Conservation (phyloP, 1,140 invertebrate genomes). For the Anastrepha obliqua region DNA sequence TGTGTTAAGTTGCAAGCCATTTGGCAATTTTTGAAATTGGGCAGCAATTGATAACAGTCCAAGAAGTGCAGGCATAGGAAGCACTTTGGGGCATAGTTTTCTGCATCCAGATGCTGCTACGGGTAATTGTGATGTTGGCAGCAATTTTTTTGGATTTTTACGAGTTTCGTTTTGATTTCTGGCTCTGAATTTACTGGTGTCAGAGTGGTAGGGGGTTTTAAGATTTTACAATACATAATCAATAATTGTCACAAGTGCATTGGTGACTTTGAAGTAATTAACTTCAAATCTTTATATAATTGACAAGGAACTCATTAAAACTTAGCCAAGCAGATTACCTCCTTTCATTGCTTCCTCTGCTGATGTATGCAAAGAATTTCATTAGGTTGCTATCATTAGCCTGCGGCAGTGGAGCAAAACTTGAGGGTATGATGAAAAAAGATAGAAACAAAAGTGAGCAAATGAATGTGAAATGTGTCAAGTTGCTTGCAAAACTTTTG, state of each 20-base stretch:
- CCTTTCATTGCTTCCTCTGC: neutral
- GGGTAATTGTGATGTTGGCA: neutral
- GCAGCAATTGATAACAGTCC: conserved; percentile 15
- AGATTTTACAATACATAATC: neutral
- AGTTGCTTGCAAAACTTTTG: conserved; percentile 33
- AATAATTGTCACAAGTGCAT: neutral
- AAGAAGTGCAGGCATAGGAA: neutral
- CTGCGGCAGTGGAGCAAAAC: neutral
- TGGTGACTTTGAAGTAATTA: conserved; percentile 1
- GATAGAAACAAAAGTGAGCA: neutral
- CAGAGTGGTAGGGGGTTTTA: neutral
- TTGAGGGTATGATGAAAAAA: neutral
- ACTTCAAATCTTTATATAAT: conserved; percentile 13
- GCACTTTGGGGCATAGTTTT: neutral
- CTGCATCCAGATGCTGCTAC: neutral
- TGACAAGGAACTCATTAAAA: conserved; percentile 43
- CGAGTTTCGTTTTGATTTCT: neutral
- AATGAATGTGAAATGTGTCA: conserved; percentile 9
- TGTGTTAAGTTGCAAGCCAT: conserved; percentile 50
- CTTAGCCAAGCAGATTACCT: conserved; percentile 28
- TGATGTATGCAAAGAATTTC: conserved; percentile 35
- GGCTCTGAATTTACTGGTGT: neutral
- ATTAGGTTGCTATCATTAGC: conserved; percentile 21
- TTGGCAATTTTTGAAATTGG: conserved; percentile 51
- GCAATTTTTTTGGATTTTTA: conserved; percentile 26